These are phyloP conservation scores for Drosophila testacea DNA, from an alignment of 2,888 invertebrate genomes.

Conservation along the genomic window DNA sequence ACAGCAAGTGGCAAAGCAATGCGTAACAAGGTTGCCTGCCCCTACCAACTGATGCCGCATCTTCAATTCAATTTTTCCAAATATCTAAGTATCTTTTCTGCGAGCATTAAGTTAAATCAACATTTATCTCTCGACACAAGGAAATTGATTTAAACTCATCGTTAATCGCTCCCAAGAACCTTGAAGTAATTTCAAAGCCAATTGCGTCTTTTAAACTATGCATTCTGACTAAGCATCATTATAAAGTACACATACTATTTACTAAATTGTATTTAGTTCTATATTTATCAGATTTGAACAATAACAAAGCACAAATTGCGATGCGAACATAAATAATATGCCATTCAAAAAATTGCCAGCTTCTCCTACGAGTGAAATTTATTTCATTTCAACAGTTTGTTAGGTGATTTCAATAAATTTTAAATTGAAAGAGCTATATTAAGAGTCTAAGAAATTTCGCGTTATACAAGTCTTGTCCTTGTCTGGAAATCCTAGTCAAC, in stretches of 20 bases:
- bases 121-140: background rate
- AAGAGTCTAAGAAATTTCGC: background rate
- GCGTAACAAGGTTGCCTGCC: constrained; percentile 26
- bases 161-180: constrained; percentile 19
- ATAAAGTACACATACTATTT: background rate
- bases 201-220: constrained; percentile 5
- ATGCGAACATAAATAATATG: background rate
- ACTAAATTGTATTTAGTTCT: background rate
- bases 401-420: background rate
- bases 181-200: constrained; percentile 25
- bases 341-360: background rate
- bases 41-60: background rate
- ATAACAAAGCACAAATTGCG: constrained; percentile 5
- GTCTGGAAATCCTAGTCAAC: background rate
- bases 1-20: constrained; percentile 23
- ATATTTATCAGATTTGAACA: background rate
- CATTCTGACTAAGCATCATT: constrained; percentile 1
- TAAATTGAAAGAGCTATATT: background rate
- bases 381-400: background rate
- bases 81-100: background rate
- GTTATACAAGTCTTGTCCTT: too few species aligned
- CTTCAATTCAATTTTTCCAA: background rate
- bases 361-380: background rate
- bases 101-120: background rate
- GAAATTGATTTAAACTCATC: constrained; percentile 2